These are phyloP conservation scores for Porites australiensis DNA, from an alignment of 64 coral and sea anemone genomes.

Conservation along the genomic window DNA sequence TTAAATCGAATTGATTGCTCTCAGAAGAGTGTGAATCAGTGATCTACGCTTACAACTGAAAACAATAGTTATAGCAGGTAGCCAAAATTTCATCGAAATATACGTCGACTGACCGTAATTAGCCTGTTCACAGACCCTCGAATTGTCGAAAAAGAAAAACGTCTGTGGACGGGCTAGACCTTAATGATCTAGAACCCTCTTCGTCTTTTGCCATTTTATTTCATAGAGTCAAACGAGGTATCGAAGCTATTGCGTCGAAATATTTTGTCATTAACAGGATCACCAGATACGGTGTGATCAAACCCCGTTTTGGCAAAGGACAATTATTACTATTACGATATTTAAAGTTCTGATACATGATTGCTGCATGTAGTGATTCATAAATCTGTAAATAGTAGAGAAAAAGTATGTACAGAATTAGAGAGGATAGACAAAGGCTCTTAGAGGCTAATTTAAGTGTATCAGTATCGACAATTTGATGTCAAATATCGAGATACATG, in stretches of 20 bases:
- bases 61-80: no score
- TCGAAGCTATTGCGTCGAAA: neutral
- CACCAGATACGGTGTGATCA: neutral
- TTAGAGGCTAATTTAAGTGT: neutral
- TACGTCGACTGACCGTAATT: no score
- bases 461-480: neutral
- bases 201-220: no score
- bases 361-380: neutral
- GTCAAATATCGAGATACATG: constrained; percentile 24
- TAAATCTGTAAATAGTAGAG: constrained; percentile 27
- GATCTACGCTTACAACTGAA: no score
- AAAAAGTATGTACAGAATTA: neutral
- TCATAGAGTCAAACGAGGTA: neutral
- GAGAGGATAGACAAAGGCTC: neutral
- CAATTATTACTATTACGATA: neutral
- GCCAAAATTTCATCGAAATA: no score
- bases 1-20: no score
- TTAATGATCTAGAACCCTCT: no score
- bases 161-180: no score
- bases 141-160: no score
- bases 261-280: neutral
- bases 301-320: neutral
- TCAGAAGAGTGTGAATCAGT: no score
- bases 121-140: no score
- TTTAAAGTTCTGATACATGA: neutral